Conservation (phyloP, 1,140 invertebrate genomes). For the Anastatus disparis region DNA sequence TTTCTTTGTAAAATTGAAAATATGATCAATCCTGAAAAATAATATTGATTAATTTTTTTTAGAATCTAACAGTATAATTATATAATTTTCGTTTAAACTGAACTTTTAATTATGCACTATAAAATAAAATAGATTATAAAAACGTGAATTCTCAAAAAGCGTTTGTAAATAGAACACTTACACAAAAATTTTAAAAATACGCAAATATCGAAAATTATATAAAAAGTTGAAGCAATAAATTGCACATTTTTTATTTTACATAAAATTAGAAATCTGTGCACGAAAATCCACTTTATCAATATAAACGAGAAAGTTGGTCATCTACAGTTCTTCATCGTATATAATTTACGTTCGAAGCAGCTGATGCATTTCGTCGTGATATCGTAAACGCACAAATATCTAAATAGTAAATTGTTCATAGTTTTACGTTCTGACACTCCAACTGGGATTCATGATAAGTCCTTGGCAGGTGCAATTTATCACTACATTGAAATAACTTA, state of each 20-base stretch:
- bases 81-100: no score
- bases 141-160: no score
- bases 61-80: no score
- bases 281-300: no score
- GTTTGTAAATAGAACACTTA: no score
- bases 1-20: no score
- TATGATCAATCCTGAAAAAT: no score
- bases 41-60: no score
- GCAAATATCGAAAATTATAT: neutral
- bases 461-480: conserved; percentile 55
- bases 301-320: neutral
- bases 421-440: conserved; percentile 52
- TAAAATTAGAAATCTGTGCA: no score
- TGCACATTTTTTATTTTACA: neutral
- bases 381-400: conserved; percentile 32
- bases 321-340: conserved; percentile 29
- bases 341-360: conserved; percentile 47
- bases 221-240: neutral
- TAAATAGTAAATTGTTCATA: conserved; percentile 46
- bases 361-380: conserved; percentile 44
- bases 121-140: no score
- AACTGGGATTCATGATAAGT: conserved; percentile 51
- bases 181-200: neutral
- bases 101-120: no score
- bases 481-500: conserved; percentile 43